phyloP scores from a whole-genome alignment of 2,888 invertebrate genomes.

The Hydrotaea cyrtoneurina region DNA sequence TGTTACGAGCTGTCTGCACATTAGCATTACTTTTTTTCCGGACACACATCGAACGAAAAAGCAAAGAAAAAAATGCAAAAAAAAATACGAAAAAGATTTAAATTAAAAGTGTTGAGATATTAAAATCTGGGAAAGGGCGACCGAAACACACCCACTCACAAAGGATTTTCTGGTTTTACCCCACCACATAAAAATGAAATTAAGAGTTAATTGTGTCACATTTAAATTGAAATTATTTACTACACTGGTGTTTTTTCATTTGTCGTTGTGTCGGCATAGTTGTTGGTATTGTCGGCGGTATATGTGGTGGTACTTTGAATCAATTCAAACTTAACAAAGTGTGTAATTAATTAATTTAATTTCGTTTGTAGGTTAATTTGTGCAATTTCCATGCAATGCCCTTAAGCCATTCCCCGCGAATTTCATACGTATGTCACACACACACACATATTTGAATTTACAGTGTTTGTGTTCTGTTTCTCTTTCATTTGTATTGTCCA shows the following conservation, averaged over 20 bases:
- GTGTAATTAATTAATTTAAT: conserved; percentile 38
- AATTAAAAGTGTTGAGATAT: conserved; percentile 54
- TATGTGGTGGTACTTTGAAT: conserved; percentile 10
- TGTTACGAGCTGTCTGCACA: conserved; percentile 53
- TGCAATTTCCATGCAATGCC: neutral
- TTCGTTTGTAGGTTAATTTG: conserved; percentile 30
- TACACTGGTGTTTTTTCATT: neutral
- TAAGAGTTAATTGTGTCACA: conserved; percentile 47
- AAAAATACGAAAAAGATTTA: conserved; percentile 22
- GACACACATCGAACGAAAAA: neutral
- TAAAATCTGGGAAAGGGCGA: conserved; percentile 23
- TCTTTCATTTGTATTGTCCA: neutral
- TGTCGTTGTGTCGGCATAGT: neutral
- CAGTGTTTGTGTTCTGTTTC: neutral
- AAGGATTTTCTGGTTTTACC: neutral
- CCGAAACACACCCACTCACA: neutral
- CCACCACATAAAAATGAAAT: conserved; percentile 32
- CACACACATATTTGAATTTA: no score
- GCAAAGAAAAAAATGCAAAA: neutral
- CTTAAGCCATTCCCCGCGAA: neutral
- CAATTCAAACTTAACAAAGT: conserved; percentile 43
- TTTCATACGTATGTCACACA: neutral
- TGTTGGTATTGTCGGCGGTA: neutral
- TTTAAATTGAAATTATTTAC: conserved; percentile 46
- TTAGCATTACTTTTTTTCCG: conserved; percentile 43